A percentile compares a stretch with the other conserved stretches of the same genome.
Conservation (phyloP, 1,140 invertebrate species). For the Zaprionus africanus region DNA sequence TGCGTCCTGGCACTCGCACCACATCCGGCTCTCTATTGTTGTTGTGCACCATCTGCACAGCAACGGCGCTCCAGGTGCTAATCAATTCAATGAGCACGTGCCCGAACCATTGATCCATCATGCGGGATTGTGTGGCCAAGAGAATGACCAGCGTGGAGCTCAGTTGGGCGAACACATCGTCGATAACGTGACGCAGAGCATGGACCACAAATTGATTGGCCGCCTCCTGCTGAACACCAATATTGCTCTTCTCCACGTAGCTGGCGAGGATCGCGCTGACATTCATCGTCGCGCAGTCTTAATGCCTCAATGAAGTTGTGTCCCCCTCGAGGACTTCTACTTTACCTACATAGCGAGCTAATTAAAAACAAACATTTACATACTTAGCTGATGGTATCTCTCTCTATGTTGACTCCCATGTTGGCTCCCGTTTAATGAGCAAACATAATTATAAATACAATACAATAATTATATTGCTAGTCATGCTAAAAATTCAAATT, state of each 20-base stretch:
- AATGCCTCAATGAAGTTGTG: not conserved
- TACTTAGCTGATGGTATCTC: not conserved
- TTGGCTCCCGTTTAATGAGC: not conserved
- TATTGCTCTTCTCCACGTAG: conserved; percentile 48
- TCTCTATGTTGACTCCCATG: not conserved
- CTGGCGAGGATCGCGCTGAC: conserved; percentile 42
- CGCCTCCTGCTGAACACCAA: conserved; percentile 62
- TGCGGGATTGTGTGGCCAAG: conserved; percentile 2
- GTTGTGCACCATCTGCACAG: conserved; percentile 53
- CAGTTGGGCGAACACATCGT: conserved; percentile 59
- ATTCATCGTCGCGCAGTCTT: conserved; percentile 15
- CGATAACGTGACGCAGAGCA: conserved; percentile 53
- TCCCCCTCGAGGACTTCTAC: not conserved
- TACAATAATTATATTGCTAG: not conserved
- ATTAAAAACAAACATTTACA: conserved; percentile 24
- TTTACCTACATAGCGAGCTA: not conserved
- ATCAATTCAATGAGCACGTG: conserved; percentile 49
- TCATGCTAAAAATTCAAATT: not conserved
- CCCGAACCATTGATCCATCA: conserved; percentile 54
- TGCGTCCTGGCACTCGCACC: conserved; percentile 54
- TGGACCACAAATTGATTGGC: conserved; percentile 51
- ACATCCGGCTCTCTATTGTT: conserved; percentile 13
- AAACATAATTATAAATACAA: not conserved
- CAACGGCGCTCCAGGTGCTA: conserved; percentile 40
- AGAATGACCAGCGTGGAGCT: conserved; percentile 57